These are phyloP conservation scores for Lepidocolaptes lacrymiger DNA, from an alignment of 2,797 vertebrate genomes.

Conservation along the genomic window DNA sequence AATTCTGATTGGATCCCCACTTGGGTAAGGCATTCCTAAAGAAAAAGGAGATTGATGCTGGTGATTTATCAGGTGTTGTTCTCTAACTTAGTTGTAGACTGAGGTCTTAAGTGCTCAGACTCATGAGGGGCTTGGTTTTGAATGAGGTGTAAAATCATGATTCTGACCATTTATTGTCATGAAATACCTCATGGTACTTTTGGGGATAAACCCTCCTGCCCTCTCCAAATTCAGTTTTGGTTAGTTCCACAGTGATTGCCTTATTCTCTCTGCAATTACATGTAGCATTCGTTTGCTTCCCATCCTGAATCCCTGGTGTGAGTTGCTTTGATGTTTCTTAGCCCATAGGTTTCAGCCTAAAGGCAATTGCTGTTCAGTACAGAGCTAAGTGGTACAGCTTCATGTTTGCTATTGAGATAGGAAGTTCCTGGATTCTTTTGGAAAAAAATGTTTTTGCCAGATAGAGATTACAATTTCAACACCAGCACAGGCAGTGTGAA, in stretches of 20 bases:
- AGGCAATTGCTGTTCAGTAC: not conserved
- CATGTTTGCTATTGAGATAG: not conserved
- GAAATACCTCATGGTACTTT: not conserved
- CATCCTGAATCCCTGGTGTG: not conserved
- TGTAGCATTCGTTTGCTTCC: not conserved
- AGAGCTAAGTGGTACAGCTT: not conserved
- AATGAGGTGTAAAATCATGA: not conserved
- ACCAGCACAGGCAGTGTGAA: not conserved
- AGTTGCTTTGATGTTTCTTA: not conserved
- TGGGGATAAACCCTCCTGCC: not conserved
- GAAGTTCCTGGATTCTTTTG: not conserved
- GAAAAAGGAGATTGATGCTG: not conserved
- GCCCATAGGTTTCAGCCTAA: not conserved
- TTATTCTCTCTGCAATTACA: not conserved
- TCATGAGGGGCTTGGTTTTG: not conserved
- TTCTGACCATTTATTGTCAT: not conserved
- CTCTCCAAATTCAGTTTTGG: not conserved
- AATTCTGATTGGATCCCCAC: not conserved
- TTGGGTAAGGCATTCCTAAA: not conserved
- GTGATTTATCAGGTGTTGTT: not conserved
- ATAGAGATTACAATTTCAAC: not conserved
- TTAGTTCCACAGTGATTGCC: not conserved
- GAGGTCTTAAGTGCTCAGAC: not conserved
- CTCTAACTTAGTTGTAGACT: not conserved
- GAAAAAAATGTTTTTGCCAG: not conserved